Conservation (phyloP, 2,888 invertebrate species). For the Melinaea marsaeus region DNA sequence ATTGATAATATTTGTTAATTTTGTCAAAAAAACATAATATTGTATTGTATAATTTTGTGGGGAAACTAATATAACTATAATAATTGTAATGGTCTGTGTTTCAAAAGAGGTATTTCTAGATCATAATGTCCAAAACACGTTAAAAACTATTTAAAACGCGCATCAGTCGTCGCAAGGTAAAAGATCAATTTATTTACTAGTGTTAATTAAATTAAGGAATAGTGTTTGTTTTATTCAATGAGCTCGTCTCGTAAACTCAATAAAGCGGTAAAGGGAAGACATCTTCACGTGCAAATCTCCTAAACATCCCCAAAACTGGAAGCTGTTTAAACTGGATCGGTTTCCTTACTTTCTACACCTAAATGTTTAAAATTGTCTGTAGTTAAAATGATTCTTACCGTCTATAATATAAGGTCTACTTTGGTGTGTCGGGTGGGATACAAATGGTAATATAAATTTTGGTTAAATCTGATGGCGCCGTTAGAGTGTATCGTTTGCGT, state of each 20-base stretch:
- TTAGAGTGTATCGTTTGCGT: constrained; percentile 28
- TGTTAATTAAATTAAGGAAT: neutral
- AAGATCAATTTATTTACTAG: neutral
- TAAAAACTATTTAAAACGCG: no score
- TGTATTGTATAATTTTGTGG: no score
- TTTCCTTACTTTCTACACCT: constrained; percentile 24
- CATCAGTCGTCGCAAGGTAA: no score
- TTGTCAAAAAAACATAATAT: no score
- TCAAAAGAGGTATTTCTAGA: no score
- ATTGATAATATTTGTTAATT: no score
- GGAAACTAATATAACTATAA: no score
- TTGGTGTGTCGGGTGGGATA: neutral
- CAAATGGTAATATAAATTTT: constrained; percentile 25
- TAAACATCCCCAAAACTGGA: constrained; percentile 33
- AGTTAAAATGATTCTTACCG: neutral
- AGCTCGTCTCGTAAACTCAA: constrained; percentile 11
- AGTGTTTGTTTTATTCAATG: constrained; percentile 12
- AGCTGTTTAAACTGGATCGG: constrained; percentile 30
- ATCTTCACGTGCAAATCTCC: constrained; percentile 29
- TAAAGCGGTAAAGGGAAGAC: constrained; percentile 25
- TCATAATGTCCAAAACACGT: no score
- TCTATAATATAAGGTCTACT: neutral
- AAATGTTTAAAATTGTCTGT: constrained; percentile 11
- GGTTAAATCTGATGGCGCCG: constrained; percentile 29
- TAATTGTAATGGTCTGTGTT: no score